Evolutionary conservation across 64 coral and sea anemone genomes (phyloP).

Genomic region (Montipora capricornis): DNA sequence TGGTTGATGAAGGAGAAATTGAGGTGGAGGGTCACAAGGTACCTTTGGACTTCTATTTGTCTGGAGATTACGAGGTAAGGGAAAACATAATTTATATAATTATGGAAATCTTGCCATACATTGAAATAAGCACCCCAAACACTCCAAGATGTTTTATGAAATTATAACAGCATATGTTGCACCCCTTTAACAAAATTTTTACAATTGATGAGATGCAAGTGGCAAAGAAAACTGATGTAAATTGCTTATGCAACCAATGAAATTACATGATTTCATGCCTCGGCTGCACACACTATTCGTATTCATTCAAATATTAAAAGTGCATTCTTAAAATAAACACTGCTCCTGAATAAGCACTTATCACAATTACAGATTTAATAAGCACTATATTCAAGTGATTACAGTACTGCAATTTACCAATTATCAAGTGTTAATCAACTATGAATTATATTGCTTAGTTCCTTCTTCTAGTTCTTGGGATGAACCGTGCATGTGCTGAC

Average conservation of each 20-base stretch:
- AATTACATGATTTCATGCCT: constrained; percentile 8
- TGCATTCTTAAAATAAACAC: too few relatives aligned
- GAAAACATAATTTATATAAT: background rate
- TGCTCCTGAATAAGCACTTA: too few relatives aligned
- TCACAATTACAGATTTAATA: too few relatives aligned
- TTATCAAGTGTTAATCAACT: background rate
- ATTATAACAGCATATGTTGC: too few relatives aligned
- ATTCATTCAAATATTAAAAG: too few relatives aligned
- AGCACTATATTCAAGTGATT: background rate
- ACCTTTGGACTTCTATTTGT: background rate
- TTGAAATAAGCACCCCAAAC: too few relatives aligned
- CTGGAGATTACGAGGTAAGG: constrained; percentile 23
- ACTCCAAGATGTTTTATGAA: too few relatives aligned
- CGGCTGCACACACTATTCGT: constrained; percentile 9
- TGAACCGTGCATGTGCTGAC: background rate
- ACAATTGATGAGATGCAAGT: constrained; percentile 14
- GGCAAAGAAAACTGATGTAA: constrained; percentile 3
- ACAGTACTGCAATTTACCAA: too few relatives aligned
- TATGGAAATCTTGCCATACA: too few relatives aligned
- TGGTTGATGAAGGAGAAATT: constrained; percentile 9
- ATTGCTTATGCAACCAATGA: too few relatives aligned
- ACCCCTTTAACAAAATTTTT: background rate
- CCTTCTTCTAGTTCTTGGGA: background rate
- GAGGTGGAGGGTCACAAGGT: constrained; percentile 8
- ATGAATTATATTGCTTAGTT: background rate